Evolutionary conservation across 2,888 invertebrate genomes (phyloP), one percentile per base, ranked within the genome.

Genomic region (Amphipyra berbera): DNA sequence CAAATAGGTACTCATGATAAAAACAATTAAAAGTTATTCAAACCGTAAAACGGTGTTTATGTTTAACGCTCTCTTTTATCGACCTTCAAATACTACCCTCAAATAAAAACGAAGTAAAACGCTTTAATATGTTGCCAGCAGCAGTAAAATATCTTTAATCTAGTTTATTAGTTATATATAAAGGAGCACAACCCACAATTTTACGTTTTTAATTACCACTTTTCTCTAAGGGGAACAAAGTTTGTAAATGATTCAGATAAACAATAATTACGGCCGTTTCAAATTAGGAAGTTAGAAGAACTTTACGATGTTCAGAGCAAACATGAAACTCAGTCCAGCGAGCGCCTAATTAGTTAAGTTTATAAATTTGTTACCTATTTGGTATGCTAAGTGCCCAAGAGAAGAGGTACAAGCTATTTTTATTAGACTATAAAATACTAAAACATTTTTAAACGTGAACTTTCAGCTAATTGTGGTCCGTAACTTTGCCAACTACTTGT

Each of bases 321-420:
- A 91, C 89, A 90, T 90, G 89, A 90, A 92, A 90, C 88, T 89
- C 83, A 76, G 85, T 84, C 84, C 84, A 83, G 86, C 85, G 82
- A 83, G 82, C 84, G 82, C 83, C 87, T 92, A 92, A 93, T 92
- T 93, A 92, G 89, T 86, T 88, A 91, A 92, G 86, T 92, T 93
- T 92, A 87, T 89, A 91, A 93, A 92, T 91, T 92, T 92, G 92
- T 90, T 92, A 89, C 92, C 90, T 91, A 92, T 92, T 92, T 92
- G 91, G 88, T 92, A 92, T 90, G 91, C 90, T 90, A 92, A 92
- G 88, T 90, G 85, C 87, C 82, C 84, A 71, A 76, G 75, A 83
- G 85, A 88, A 81, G 77, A 77, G 71, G 68, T 73, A 81, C 73
- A 77, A 79, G 85, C 81, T 61, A 81, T 84, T 85, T 82, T 85